Percentiles rank a stretch among this genome's conserved stretches.
phyloP scores from a whole-genome alignment of 2,888 invertebrate species.

The Dicranocentrus wangi region DNA sequence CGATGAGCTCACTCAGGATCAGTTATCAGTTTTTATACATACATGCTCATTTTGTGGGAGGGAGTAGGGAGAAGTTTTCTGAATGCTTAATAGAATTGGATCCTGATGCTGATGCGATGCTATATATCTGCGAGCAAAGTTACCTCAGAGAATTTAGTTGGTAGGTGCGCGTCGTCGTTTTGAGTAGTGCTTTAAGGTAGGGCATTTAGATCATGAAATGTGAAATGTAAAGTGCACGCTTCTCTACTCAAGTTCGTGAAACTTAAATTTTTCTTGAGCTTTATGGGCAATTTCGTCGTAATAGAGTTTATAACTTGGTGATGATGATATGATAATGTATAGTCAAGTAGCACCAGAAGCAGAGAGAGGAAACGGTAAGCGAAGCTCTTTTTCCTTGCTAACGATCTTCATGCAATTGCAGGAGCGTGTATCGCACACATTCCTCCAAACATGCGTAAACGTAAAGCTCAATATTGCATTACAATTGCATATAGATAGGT shows the following conservation, averaged over 20 bases:
- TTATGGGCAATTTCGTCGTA: slow-evolving; percentile 26
- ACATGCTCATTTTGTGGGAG: too few species aligned
- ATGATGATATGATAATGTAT: slow-evolving; percentile 9
- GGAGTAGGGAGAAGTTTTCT: too few species aligned
- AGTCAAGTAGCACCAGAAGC: background rate
- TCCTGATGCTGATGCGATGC: too few species aligned
- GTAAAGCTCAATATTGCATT: background rate
- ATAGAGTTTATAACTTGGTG: background rate
- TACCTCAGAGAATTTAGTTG: too few species aligned
- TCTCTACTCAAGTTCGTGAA: slow-evolving; percentile 10
- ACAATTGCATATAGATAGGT: slow-evolving; percentile 19
- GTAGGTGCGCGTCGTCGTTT: too few species aligned
- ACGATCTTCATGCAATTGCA: background rate
- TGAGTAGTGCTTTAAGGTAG: slow-evolving; percentile 37
- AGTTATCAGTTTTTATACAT: too few species aligned
- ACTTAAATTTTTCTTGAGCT: background rate
- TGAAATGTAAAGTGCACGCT: slow-evolving; percentile 19
- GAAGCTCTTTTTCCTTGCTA: background rate
- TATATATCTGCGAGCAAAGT: too few species aligned
- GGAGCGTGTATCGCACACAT: background rate
- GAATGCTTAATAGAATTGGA: too few species aligned
- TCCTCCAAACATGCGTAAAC: background rate
- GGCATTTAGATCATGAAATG: slow-evolving; percentile 49
- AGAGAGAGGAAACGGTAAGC: too few species aligned
- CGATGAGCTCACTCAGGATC: too few species aligned